Percentiles rank a stretch among this genome's conserved stretches.
phyloP scores from a whole-genome alignment of 2,888 invertebrate species.

The Zhuqinia jingwanae region DNA sequence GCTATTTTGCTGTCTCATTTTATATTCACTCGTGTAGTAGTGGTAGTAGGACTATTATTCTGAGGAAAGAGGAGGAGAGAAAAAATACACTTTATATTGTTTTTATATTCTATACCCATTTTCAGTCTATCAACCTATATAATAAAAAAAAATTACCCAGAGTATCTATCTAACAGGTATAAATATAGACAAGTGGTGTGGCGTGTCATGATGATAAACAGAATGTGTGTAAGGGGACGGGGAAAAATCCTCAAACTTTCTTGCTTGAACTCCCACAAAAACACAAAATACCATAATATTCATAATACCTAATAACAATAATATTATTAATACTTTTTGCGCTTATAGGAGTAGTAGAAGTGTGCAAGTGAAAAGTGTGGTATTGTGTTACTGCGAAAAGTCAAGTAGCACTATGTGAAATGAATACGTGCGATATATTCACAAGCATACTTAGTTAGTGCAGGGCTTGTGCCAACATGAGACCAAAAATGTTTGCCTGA shows the following conservation, averaged over 20 bases:
- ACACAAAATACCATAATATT: constrained; percentile 3
- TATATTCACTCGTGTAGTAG: constrained; percentile 12
- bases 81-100: constrained; percentile 15
- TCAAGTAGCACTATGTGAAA: background rate
- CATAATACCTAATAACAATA: constrained; percentile 26
- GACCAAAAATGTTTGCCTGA: constrained; percentile 15
- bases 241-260: constrained; percentile 40
- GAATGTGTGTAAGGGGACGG: constrained; percentile 10
- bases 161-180: constrained; percentile 52
- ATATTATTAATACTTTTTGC: too few species aligned
- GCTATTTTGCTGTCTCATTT: constrained; percentile 35
- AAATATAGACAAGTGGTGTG: constrained; percentile 40
- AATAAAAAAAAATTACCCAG: background rate
- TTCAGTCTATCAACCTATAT: background rate
- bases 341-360: too few species aligned
- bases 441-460: background rate
- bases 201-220: constrained; percentile 21
- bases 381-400: constrained; percentile 10
- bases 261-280: constrained; percentile 36
- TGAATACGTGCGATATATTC: background rate
- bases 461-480: background rate
- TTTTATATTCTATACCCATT: constrained; percentile 7
- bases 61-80: constrained; percentile 22
- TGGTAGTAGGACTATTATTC: background rate
- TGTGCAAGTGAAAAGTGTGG: constrained; percentile 37